Base-by-base conservation (phyloP, 1,140 invertebrate species). In the Limonius californicus region DNA sequence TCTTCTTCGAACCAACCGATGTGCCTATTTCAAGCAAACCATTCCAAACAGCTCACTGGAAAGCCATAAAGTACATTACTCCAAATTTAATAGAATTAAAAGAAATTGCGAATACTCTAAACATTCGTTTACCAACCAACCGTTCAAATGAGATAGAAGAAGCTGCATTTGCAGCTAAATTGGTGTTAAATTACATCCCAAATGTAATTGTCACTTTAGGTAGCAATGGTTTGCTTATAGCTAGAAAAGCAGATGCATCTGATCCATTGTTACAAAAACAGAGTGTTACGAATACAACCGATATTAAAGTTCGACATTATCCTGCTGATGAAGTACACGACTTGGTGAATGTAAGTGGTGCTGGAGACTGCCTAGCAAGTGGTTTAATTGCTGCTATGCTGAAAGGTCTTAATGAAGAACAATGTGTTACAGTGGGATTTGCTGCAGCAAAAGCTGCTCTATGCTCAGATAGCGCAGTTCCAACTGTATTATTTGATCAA, bases 61-160 rank as follows among this genome's bases (percentile, higher is more conserved):
- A 77, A 53, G 65, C 74, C 15, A 73, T 91, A 30, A 79, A 79
- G 1, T 86, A 84, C 65, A 79, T 85, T 0, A 87, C 89, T 4
- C 90, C 90, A 11, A 93, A 92, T 77, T 65, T 90, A 9, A 78
- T 80, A 35, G 90, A 92, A 79, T 74, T 91, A 15, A 73, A 76
- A 64, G 75, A 80, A 20, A 85, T 87, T 65, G 80, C 80, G 62
- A 65, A 53, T 27, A 67, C 61, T 66, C 59, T 80, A 64, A 35
- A 14, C 14, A 35, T 23, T 6, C n/a, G 1, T 2, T 12, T 39
- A 11, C 42, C 9, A 12, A n/a, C 16, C 19, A 12, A 76, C 62
- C 1, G 63, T 61, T 0, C 21, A 62, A 21, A 23, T 18, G 18
- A 62, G 68, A 63, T 80, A 6, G 62, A 76, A 35, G 43, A 65